Evolutionary conservation across 2,797 vertebrate species (phyloP).

Genomic region (Eremophila alpestris): DNA sequence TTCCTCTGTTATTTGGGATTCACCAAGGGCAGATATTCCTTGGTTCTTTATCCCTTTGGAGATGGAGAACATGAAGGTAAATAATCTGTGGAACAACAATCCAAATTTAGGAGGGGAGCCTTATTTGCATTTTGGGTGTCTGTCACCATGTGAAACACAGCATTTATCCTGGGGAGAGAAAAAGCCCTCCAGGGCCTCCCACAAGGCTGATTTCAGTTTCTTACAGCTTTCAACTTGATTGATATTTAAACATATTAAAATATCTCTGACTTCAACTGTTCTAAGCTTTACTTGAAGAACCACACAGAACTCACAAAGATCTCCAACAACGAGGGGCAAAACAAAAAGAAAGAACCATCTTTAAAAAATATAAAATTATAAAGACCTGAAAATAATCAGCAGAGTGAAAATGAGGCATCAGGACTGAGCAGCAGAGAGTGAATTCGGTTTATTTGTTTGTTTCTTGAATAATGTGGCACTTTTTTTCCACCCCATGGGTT

Average conservation of each 20-base stretch:
- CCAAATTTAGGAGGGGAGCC: background rate
- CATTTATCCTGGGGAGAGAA: background rate
- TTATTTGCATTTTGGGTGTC: background rate
- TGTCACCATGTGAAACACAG: background rate
- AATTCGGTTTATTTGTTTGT: background rate
- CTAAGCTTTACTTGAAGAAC: background rate
- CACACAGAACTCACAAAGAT: background rate
- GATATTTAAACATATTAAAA: background rate
- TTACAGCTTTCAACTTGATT: background rate
- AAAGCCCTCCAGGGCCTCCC: background rate
- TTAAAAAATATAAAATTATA: background rate
- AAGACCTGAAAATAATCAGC: background rate
- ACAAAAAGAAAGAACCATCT: background rate
- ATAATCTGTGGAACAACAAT: background rate
- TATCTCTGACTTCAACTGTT: background rate
- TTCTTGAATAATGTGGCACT: background rate
- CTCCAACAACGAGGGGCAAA: background rate
- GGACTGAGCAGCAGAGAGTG: background rate
- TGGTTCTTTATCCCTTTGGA: background rate
- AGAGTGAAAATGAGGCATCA: background rate
- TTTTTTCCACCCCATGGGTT: fast-evolving
- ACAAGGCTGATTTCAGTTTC: background rate
- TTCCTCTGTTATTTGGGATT: background rate
- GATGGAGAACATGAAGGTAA: background rate
- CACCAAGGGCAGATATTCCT: background rate